Evolutionary conservation across 2,888 invertebrate species (phyloP).

Genomic region (Amphipyra berbera): DNA sequence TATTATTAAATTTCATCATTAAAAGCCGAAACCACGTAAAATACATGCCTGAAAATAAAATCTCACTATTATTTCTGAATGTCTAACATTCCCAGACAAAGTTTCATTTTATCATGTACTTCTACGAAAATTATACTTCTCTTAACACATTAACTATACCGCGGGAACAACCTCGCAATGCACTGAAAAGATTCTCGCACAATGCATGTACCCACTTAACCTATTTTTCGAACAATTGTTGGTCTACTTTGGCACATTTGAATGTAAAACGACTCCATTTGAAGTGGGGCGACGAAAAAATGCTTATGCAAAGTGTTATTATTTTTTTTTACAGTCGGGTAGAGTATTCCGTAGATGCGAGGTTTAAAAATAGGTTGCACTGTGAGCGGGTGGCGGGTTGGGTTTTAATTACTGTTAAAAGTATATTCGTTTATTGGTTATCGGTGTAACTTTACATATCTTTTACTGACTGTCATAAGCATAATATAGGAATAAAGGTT

Average conservation of each 20-base stretch:
- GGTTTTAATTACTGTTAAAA: background rate
- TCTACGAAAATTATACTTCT: constrained; percentile 2
- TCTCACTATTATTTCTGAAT: background rate
- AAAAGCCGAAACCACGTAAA: no score
- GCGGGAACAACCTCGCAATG: constrained; percentile 32
- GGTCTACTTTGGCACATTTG: constrained; percentile 71
- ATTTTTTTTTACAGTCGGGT: constrained; percentile 77
- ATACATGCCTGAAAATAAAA: no score
- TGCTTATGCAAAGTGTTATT: constrained; percentile 89
- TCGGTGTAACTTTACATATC: no score
- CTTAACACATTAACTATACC: constrained; percentile 5
- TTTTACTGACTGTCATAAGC: no score
- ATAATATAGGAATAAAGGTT: no score
- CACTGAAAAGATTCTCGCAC: constrained; percentile 53
- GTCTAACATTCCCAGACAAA: background rate
- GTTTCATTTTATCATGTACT: background rate
- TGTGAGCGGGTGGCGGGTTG: constrained; percentile 59
- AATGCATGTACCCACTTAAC: constrained; percentile 67
- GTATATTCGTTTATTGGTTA: background rate
- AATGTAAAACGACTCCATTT: constrained; percentile 74
- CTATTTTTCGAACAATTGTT: constrained; percentile 68
- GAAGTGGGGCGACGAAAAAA: constrained; percentile 77
- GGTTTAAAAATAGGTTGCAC: constrained; percentile 49
- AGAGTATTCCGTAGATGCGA: constrained; percentile 69
- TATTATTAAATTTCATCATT: no score